phyloP scores from a whole-genome alignment of 2,113 vertebrate species.

The Rousettus leschenaultii region DNA sequence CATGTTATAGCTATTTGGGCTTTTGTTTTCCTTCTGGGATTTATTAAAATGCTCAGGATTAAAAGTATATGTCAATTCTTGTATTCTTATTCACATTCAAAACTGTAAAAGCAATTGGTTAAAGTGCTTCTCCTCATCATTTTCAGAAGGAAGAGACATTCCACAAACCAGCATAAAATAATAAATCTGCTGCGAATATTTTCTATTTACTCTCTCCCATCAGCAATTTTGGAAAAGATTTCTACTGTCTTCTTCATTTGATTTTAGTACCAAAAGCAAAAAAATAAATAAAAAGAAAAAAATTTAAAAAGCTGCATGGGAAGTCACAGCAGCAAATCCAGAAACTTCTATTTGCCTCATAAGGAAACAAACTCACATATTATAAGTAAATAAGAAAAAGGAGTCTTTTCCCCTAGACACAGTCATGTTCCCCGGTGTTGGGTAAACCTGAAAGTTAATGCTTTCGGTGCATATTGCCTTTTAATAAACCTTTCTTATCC shows the following conservation, averaged over 20 bases:
- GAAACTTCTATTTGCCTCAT: neutral
- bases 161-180: neutral
- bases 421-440: neutral
- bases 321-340: neutral
- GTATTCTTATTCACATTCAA: neutral
- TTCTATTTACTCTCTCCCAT: neutral
- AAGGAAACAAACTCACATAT: neutral
- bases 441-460: neutral
- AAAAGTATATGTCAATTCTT: neutral
- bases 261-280: neutral
- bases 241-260: neutral
- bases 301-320: neutral
- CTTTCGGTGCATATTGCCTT: neutral
- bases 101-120: neutral
- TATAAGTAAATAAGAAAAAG: neutral
- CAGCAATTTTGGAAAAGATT: neutral
- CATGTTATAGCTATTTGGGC: neutral
- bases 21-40: neutral
- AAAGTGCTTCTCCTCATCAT: neutral
- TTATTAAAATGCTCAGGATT: slow-evolving; percentile 5
- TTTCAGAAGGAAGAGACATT: neutral
- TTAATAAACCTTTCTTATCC: neutral
- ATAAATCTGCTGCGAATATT: neutral
- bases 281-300: neutral
- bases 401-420: neutral